Percentiles rank a stretch among this genome's conserved stretches.
Evolutionary conservation across 2,888 invertebrate genomes (phyloP).

Genomic region (Aphodius sticticus): DNA sequence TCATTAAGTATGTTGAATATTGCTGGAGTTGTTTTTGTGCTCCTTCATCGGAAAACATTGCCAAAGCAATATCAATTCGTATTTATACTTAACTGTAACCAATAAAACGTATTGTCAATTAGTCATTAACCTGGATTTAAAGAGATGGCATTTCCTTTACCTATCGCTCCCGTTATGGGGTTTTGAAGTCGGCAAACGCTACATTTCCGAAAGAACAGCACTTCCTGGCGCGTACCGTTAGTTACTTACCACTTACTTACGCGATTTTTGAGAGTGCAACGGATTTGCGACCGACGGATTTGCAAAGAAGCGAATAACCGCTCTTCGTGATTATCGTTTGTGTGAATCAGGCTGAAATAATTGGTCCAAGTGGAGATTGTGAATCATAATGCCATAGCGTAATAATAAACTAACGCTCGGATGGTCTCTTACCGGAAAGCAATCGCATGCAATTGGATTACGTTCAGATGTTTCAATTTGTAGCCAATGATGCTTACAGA

Average conservation of each 20-base stretch:
- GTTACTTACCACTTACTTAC: not conserved
- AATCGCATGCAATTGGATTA: not conserved
- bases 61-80: not conserved
- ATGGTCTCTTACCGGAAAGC: not conserved
- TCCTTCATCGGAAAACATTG: too few relatives aligned
- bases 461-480: not conserved
- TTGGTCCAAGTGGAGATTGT: not conserved
- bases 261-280: not conserved
- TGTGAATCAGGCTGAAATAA: conserved; percentile 4
- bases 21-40: too few relatives aligned
- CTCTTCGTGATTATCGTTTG: not conserved
- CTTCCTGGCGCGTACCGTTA: not conserved
- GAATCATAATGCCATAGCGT: not conserved
- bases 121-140: not conserved
- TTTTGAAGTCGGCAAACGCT: not conserved
- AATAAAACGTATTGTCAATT: not conserved
- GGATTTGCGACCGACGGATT: not conserved
- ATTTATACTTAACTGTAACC: not conserved
- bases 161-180: not conserved
- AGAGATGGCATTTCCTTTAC: not conserved
- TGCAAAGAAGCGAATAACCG: not conserved
- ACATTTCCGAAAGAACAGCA: not conserved
- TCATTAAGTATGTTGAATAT: too few relatives aligned
- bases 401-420: not conserved
- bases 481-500: not conserved